Evolutionary conservation across 1,140 invertebrate species (phyloP).

Genomic region (Ganaspis sp.): DNA sequence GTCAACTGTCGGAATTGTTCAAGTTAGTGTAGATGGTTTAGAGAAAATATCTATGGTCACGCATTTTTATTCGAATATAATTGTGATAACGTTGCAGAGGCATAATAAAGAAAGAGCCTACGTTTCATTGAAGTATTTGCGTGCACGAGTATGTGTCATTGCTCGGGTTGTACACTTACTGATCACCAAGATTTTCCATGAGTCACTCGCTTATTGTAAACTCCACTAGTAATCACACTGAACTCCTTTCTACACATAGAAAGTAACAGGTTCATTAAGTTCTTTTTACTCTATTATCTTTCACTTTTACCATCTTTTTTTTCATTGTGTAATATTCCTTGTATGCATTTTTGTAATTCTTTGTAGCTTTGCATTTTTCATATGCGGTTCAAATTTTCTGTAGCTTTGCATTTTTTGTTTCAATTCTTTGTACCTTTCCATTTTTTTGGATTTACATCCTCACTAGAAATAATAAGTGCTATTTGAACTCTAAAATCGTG

Average conservation of each 20-base stretch:
- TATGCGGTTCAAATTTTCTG: too few species aligned
- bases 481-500: too few species aligned
- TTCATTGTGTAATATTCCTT: neutral
- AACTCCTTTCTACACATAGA: constrained; percentile 32
- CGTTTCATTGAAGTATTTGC: neutral
- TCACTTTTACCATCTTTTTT: neutral
- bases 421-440: too few species aligned
- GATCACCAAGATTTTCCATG: constrained; percentile 31
- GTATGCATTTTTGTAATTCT: too few species aligned
- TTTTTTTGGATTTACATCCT: too few species aligned
- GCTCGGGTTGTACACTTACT: neutral
- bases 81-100: neutral
- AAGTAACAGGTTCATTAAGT: constrained; percentile 28
- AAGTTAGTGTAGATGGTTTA: too few species aligned
- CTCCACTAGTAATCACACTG: neutral
- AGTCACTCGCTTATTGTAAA: constrained; percentile 23
- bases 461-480: too few species aligned
- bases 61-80: neutral
- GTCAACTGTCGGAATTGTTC: too few species aligned
- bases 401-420: too few species aligned
- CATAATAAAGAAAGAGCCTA: constrained; percentile 5
- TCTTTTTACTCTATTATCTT: neutral
- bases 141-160: constrained; percentile 1
- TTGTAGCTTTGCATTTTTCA: too few species aligned
- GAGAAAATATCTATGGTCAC: neutral